phyloP scores from a whole-genome alignment of 2,888 invertebrate species.

The Drosophila leonis region DNA sequence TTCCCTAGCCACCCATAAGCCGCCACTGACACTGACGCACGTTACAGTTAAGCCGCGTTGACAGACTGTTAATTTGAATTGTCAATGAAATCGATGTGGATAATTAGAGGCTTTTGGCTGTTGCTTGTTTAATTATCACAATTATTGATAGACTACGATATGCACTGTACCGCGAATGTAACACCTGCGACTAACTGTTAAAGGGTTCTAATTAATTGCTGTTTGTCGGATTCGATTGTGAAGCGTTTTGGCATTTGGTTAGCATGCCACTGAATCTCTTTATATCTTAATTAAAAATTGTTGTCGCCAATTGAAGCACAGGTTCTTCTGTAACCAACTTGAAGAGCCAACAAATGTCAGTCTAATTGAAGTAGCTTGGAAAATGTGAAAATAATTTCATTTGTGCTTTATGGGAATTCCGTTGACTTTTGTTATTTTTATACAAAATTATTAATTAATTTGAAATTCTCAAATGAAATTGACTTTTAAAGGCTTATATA shows the following conservation, averaged over 20 bases:
- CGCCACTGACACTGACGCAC: slow-evolving; percentile 55
- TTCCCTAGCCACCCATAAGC: neutral
- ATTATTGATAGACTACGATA: slow-evolving; percentile 15
- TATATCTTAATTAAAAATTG: slow-evolving; percentile 39
- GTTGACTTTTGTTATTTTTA: neutral
- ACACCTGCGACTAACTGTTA: slow-evolving; percentile 32
- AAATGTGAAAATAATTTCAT: neutral
- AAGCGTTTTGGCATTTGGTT: slow-evolving; percentile 41
- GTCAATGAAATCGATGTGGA: slow-evolving; percentile 59
- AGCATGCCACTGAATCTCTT: slow-evolving; percentile 26
- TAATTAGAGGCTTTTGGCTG: slow-evolving; percentile 36
- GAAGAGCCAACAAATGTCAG: neutral
- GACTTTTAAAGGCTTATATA: neutral
- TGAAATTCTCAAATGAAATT: neutral
- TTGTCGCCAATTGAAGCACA: slow-evolving; percentile 19
- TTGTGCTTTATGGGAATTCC: neutral
- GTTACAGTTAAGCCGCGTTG: slow-evolving; percentile 66
- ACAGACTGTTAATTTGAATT: slow-evolving; percentile 62
- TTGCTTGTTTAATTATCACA: slow-evolving; percentile 36
- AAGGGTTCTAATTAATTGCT: slow-evolving; percentile 47
- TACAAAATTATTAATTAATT: neutral
- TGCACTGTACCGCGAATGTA: slow-evolving; percentile 1
- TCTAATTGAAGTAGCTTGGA: neutral
- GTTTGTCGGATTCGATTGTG: slow-evolving; percentile 34
- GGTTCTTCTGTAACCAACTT: too few relatives aligned